Evolutionary conservation across 2,797 vertebrate species (phyloP).

Genomic region (Muscicapa striata): DNA sequence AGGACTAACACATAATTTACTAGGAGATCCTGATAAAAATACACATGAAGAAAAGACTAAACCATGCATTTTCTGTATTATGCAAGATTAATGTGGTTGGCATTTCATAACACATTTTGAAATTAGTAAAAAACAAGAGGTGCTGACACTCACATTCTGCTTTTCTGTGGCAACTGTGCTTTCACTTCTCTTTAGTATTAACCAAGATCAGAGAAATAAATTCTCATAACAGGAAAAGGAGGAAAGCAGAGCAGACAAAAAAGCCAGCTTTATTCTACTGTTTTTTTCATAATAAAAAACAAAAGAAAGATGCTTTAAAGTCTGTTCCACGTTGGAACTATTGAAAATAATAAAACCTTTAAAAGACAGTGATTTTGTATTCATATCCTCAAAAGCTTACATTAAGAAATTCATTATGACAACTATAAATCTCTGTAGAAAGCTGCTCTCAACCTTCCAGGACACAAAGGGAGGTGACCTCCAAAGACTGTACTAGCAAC

Average conservation of each 20-base stretch:
- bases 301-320: background rate
- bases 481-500: background rate
- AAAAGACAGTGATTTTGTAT: background rate
- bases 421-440: background rate
- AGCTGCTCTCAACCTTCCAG: background rate
- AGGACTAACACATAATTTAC: background rate
- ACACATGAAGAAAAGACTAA: background rate
- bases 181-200: background rate
- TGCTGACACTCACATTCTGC: background rate
- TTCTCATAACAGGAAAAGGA: background rate
- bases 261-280: background rate
- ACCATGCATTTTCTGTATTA: background rate
- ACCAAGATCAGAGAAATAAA: conserved; percentile 5
- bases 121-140: background rate
- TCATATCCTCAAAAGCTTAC: background rate
- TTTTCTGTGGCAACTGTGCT: background rate
- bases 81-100: background rate
- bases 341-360: background rate
- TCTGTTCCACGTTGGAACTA: background rate
- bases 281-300: background rate
- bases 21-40: background rate
- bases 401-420: background rate
- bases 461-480: background rate
- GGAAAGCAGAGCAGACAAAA: background rate
- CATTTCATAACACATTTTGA: background rate